Evolutionary conservation across 2,113 vertebrate genomes (phyloP), one percentile per base, ranked within the genome.

Genomic region (Oryzias curvinotus): DNA sequence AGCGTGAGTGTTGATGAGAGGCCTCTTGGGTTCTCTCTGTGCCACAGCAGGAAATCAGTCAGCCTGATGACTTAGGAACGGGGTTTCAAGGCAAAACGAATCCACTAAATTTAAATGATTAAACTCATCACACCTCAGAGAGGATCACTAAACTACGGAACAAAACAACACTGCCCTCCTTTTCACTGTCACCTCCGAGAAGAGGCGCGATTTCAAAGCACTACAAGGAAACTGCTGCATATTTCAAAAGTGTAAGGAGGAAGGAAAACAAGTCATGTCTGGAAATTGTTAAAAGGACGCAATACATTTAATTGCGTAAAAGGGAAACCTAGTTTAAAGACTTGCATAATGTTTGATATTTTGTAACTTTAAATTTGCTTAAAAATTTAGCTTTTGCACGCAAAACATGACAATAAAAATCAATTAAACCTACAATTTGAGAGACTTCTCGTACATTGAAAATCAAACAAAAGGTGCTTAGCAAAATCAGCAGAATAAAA

Each of bases 131-230:
- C 77, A 79, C 77, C 77, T 81, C 72, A 56, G 67, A 70, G 70
- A 65, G 52, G 60, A 69, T 71, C 26, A 15, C 60, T 75, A 59
- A 71, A 71, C 64, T 77, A 47, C 4, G 16, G 45, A 41, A 60
- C 68, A 72, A 65, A 72, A 82, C 76, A 85, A 70, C 75, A 73
- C 42, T 52, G 70, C 65, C 79, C 70, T 79, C 71, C 30, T 72
- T 81, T 65, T 18, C 25, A 1, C 65, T 26, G 53, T 65, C 57
- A 58, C 68, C 57, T 57, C 68, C 41, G 62, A 57, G 53, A 65
- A 65, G 52, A 58, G 49, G 28, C 52, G 21, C 68, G 45, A 62
- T 74, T 75, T 68, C 49, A 21, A 23, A 62, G 52, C 67, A 67
- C 15, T 57, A 18, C 23, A 49, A 64, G 52, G 61, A 52, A 52